A percentile compares a stretch with the other conserved stretches of the same genome.
phyloP scores from a whole-genome alignment of 1,140 invertebrate genomes.

The Hyles euphorbiae region DNA sequence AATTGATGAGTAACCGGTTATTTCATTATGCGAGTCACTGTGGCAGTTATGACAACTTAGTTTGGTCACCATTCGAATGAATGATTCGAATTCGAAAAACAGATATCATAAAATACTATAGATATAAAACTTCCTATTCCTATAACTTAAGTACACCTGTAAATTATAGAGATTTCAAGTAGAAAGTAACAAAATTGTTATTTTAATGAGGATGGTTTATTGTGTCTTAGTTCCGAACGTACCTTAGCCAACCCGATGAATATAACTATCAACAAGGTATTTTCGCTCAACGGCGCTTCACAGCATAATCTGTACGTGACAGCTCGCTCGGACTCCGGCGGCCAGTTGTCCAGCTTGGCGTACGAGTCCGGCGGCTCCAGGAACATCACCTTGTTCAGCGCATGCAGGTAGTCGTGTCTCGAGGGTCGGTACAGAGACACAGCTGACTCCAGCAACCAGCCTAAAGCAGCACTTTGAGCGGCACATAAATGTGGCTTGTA shows the following conservation, averaged over 20 bases:
- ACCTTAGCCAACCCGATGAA: slow-evolving; percentile 89
- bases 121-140: too few species aligned
- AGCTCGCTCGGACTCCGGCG: slow-evolving; percentile 88
- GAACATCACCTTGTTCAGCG: slow-evolving; percentile 89
- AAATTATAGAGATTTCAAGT: too few species aligned
- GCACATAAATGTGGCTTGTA: slow-evolving; percentile 80
- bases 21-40: too few species aligned
- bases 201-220: not conserved
- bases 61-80: too few species aligned
- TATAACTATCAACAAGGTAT: slow-evolving; percentile 87
- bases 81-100: too few species aligned
- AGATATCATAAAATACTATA: too few species aligned
- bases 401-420: slow-evolving; percentile 84
- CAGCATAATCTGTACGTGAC: slow-evolving; percentile 88
- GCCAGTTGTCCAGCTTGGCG: slow-evolving; percentile 96
- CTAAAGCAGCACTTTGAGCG: slow-evolving; percentile 62
- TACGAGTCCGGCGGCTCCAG: slow-evolving; percentile 91
- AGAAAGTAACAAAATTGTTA: too few species aligned
- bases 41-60: too few species aligned
- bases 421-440: slow-evolving; percentile 84
- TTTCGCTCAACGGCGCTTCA: slow-evolving; percentile 91
- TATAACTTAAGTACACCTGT: too few species aligned
- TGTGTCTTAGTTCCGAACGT: not conserved
- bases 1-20: too few species aligned
- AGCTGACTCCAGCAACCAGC: slow-evolving; percentile 90